Evolutionary conservation across 1,140 invertebrate species (phyloP), one percentile per base, ranked within the genome.

Genomic region (Tetramorium alpestre): DNA sequence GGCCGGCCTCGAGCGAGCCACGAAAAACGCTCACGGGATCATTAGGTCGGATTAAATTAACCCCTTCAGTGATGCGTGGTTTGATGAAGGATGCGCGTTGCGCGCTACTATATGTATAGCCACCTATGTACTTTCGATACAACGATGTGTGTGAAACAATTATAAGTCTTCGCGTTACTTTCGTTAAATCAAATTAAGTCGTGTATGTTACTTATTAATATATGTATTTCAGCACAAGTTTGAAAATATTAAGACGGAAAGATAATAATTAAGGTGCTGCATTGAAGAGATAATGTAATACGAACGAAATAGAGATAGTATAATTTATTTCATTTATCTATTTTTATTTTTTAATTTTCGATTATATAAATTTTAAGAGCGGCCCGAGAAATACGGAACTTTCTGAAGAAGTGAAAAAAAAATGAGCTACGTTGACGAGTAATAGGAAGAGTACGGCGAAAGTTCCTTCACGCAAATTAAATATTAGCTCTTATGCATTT

Each of bases 11-110:
- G 80, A 73, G 51, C 80, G 51, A 72, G 54, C 54, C 54, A 75
- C 69, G 69, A 84, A 84, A 84, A 84, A 84, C 80, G 80, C 80
- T 84, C 80, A 73, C 80, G 80, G 69, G 69, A 84, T 84, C 80
- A 84, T 84, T 84, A 84, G 80, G 69, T 84, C 80, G 80, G 80
- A 84, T 84, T 84, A 84, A 84, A 84, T 84, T 84, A 84, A 84
- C 54, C 69, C 80, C 69, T 84, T 75, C 80, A 56, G 80, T 75
- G 69, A 73, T 73, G 80, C 80, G 80, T 41, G 18, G 41, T 60
- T 62, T 84, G 80, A 84, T 75, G 80, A 75, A 75, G 54, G 56
- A 84, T 60, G 41, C 18, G 25, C 49, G 51, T 44, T 56, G 49
- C n/a, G 28, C 80, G 69, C 69, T 60, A 62, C 80, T 25, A 47